Evolutionary conservation across 2,113 vertebrate genomes (phyloP), one percentile per base, ranked within the genome.

Genomic region (Neolamprologus modestus): DNA sequence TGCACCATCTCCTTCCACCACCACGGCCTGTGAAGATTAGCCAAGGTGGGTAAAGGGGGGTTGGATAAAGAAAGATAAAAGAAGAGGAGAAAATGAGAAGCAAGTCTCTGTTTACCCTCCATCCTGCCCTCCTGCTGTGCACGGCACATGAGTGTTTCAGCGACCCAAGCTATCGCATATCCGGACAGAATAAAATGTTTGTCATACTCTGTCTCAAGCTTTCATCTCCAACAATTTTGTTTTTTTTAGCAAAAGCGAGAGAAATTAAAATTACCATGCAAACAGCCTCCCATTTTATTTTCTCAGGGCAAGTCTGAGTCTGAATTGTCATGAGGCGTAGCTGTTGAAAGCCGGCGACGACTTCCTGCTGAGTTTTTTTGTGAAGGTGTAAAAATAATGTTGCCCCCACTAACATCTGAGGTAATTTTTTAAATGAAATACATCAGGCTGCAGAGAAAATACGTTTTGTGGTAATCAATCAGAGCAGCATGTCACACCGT

Each of bases 1-100:
- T 53, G 87, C 50, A 52, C 17, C 13, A 14, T 33, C 68, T 85
- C 81, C 47, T 45, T 31, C 31, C 86, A 82, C 33, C 40, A 66
- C 61, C 68, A 9, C 21, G 12, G 81, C 79, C 92, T 94, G 81
- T 93, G 89, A 93, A 94, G 92, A 92, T 93, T 84, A 89, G 84
- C 94, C 93, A 92, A 89, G 85, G 63, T 66, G 31, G 40, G 19
- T n/a, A 53, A 26, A 16, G 35, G 47, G 86, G 87, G 83, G 68
- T 81, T 21, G 12, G 63, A 61, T 52, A 85, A 57, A 73, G 50
- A 76, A 40, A 84, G 84, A 90, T 89, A 76, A 92, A 92, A 95
- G 88, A 79, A 28, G 3, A 26, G 37, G 79, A 80, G 80, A 91
- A 89, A 91, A 92, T 88, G 84, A 92, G 53, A 86, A 82, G 81